phyloP scores from a whole-genome alignment of 2,888 invertebrate species.

The Drosophila neotestacea region DNA sequence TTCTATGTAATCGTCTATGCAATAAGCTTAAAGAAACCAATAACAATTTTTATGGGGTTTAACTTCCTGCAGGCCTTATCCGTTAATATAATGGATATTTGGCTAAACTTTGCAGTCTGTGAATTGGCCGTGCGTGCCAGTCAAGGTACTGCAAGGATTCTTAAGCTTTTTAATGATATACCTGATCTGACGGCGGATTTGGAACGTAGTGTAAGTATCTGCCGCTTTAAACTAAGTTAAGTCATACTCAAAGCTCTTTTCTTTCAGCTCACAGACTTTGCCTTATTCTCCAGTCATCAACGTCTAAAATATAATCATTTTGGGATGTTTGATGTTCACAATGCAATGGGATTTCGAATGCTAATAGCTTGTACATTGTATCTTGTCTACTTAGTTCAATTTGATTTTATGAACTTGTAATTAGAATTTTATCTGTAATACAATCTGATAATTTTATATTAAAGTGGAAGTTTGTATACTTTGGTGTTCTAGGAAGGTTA shows the following conservation, averaged over 20 bases:
- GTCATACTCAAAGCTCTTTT: neutral
- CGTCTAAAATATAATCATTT: constrained; percentile 29
- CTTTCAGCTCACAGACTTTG: constrained; percentile 48
- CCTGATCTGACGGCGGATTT: constrained; percentile 1
- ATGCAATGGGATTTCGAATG: constrained; percentile 58
- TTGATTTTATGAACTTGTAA: constrained; percentile 54
- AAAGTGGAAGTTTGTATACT: too few relatives aligned
- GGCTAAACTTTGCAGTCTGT: constrained; percentile 50
- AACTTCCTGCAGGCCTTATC: constrained; percentile 22
- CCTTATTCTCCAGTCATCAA: constrained; percentile 44
- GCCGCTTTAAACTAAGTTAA: neutral
- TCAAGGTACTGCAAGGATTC: constrained; percentile 34
- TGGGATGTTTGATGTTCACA: constrained; percentile 43
- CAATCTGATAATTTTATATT: too few relatives aligned
- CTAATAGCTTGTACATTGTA: neutral
- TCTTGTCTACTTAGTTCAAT: constrained; percentile 58
- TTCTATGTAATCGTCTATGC: constrained; percentile 44
- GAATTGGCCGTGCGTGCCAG: constrained; percentile 25
- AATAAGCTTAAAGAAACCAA: constrained; percentile 14
- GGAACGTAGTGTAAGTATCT: constrained; percentile 34
- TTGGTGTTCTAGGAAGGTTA: too few relatives aligned
- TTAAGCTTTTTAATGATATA: constrained; percentile 18
- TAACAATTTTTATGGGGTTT: neutral
- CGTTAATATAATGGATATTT: constrained; percentile 53
- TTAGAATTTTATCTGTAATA: neutral